Percentiles rank a stretch among this genome's conserved stretches.
These are phyloP conservation scores for Glossophaga mutica DNA, from an alignment of 2,797 vertebrate genomes.

Conservation along the genomic window DNA sequence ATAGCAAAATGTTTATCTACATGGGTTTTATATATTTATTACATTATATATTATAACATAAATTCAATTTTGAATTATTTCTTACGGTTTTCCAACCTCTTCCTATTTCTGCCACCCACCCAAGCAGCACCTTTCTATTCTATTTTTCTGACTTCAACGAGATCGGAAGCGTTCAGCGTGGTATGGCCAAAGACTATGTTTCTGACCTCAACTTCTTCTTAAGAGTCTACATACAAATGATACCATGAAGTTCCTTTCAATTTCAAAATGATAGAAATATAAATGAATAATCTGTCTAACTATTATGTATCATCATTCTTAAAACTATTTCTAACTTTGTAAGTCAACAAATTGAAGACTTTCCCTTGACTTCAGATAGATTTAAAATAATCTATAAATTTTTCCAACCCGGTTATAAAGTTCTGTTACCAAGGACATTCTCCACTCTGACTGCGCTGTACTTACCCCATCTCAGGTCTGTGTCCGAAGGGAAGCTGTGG, in stretches of 20 bases:
- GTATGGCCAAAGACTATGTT: background rate
- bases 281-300: background rate
- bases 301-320: background rate
- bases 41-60: background rate
- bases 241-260: background rate
- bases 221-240: background rate
- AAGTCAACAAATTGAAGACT: background rate
- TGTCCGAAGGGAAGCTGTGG: background rate
- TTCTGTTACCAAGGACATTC: background rate
- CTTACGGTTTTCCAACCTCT: background rate
- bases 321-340: background rate
- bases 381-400: slow-evolving; percentile 7
- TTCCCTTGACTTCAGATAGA: background rate
- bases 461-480: background rate
- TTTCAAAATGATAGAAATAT: background rate
- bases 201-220: background rate
- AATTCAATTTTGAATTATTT: background rate
- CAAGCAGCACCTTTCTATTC: too few relatives aligned
- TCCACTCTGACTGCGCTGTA: background rate
- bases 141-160: too few relatives aligned
- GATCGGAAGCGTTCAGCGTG: too few relatives aligned
- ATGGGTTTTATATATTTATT: background rate
- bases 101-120: background rate
- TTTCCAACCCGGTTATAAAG: background rate
- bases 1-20: background rate